Base-by-base conservation (phyloP, 2,113 vertebrate species). In the Emydura subglobosa region DNA sequence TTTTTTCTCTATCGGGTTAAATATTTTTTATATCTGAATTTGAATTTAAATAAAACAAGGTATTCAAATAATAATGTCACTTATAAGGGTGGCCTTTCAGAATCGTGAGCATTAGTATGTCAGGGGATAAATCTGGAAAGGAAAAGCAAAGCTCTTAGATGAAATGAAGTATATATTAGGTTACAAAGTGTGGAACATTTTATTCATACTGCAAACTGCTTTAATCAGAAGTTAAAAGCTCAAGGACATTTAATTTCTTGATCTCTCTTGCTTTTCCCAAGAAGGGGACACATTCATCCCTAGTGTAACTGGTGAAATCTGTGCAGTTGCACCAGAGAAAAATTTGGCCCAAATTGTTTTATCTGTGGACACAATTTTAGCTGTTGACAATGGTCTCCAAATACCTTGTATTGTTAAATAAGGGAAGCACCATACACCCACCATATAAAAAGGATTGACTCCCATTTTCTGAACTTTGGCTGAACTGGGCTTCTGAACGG, bases 391-490 rank as follows among this genome's bases (percentile, higher is more conserved):
- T 82, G 91, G 34, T 83, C 87, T 53, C 39, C 81, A 84, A 0
- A 1, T 61, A 92, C 55, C 51, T 82, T 2, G 0, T 81, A 31
- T 25, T 82, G 34, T 14, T 85, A 65, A 89, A 91, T 89, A 94
- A 93, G 83, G 16, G 87, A 78, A 85, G 50, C 39, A 12, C 57
- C 78, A 59, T 89, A 86, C 4, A 55, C 47, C 16, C 29, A 51
- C 54, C 50, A 86, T 21, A 83, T 89, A 78, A 88, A 0, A 0
- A 91, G 54, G 39, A 86, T 76, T 83, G 59, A 47, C 68, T 95
- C 59, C 65, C 34, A n/a, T 94, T 92, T 90, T 88, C 92, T 92
- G 89, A 95, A 91, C 53, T 93, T 78, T 82, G 82, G 57, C 59
- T 88, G 81, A 95, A 96, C 83, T 3, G 3, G 50, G 53, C 87